Conservation (phyloP, 2,888 invertebrate genomes). For the Temnothorax rugatulus region DNA sequence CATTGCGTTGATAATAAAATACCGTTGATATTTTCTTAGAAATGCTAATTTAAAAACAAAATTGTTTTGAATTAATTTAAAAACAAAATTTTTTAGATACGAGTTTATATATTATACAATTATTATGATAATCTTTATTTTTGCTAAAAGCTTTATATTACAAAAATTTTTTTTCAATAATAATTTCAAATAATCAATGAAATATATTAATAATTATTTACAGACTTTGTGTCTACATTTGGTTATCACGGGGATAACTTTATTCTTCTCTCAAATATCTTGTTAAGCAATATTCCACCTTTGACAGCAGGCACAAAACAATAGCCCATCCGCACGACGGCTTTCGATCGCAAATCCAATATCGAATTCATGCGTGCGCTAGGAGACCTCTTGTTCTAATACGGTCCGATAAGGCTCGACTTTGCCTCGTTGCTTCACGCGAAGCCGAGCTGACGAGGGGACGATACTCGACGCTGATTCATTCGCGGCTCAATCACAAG, state of each 20-base stretch:
- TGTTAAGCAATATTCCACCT: background rate
- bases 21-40: slow-evolving; percentile 32
- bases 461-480: slow-evolving; percentile 74
- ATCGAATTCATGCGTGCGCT: slow-evolving; percentile 8
- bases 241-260: background rate
- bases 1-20: slow-evolving; percentile 13
- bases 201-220: background rate
- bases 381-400: slow-evolving; percentile 63
- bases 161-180: background rate
- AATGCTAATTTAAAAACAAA: slow-evolving; percentile 24
- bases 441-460: slow-evolving; percentile 69
- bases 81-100: background rate
- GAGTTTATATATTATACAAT: background rate
- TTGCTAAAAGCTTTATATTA: background rate
- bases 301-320: background rate
- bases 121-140: background rate
- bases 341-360: background rate
- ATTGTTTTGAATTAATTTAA: slow-evolving; percentile 7
- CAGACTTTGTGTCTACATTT: background rate
- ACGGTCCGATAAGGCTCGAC: slow-evolving; percentile 72
- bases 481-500: slow-evolving; percentile 69
- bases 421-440: slow-evolving; percentile 70
- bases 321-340: background rate
- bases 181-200: background rate
- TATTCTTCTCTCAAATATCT: background rate